Evolutionary conservation across 2,113 vertebrate species (phyloP).

Genomic region (Ceyx melanurus): DNA sequence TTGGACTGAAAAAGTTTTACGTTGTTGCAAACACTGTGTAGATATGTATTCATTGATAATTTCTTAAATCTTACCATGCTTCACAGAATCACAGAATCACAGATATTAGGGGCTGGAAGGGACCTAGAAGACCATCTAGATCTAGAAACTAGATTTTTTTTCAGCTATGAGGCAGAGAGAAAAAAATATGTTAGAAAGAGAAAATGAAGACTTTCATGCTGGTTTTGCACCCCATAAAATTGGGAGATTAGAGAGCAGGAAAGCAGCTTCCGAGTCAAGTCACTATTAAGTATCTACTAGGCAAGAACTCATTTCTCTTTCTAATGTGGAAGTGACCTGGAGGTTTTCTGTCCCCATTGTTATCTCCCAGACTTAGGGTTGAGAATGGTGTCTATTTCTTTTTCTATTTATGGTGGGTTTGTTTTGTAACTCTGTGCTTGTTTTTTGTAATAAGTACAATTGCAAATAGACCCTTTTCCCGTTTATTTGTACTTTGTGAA

Average conservation of each 20-base stretch:
- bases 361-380: background rate
- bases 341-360: background rate
- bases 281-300: background rate
- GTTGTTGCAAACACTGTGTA: background rate
- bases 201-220: background rate
- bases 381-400: background rate
- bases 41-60: background rate
- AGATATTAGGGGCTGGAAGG: no score
- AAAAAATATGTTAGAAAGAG: background rate
- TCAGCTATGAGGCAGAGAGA: background rate
- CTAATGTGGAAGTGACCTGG: background rate
- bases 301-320: background rate
- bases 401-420: background rate
- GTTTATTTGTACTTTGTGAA: background rate
- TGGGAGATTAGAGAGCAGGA: background rate
- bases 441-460: background rate
- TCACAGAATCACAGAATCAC: background rate
- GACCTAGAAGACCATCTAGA: no score
- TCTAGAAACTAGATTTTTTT: background rate
- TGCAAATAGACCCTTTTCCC: background rate
- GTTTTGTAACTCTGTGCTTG: background rate
- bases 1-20: background rate
- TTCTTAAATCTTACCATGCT: background rate
- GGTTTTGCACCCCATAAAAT: background rate
- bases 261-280: background rate